Base-by-base conservation (phyloP, 2,888 invertebrate species). In the Temnothorax rugatulus region DNA sequence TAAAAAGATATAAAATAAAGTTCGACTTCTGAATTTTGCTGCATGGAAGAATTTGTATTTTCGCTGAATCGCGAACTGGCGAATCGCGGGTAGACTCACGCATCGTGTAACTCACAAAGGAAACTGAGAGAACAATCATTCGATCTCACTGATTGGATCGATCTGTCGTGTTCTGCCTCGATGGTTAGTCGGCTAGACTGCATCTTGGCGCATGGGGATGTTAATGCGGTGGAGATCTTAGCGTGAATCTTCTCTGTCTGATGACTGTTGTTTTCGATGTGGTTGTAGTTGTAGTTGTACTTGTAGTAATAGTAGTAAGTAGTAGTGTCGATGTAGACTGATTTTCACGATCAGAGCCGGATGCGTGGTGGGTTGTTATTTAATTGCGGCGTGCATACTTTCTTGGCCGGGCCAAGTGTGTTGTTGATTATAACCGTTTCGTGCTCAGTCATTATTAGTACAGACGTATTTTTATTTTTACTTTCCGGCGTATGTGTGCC, bases 321-420 rank as follows among this genome's bases (percentile, higher is more conserved):
- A 59, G 29, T 84, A 25, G 88, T 85, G 84, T 84, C 81, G 87
- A 88, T 83, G 85, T 88, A 44, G n/a, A 52, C 69, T 68, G 61
- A 83, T 44, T 63, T 52, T 63, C 69, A 73, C 73, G 84, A 83
- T 73, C 74, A 68, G 59, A 54, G 74, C 57, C 4, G 38, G 73
- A 61, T 38, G 66, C 41, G 66, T 63, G 59, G 11, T 73, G 74
- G 34, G 61, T 81, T 75, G 68, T 77, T 57, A 52, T 47, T 73
- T 76, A 52, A 66, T 69, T 21, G 50, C 25, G 21, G 34, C 76
- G 54, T 69, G 74, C 47, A 38, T 44, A 68, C 1, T 66, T 66
- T 63, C n/a, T 29, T 29, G 50, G 50, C 18, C 68, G 75, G 38
- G 75, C 47, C 84, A 21, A 52, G 64, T 82, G 83, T 85, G 69